Evolutionary conservation across 2,888 invertebrate genomes (phyloP).

Genomic region (Lithophane socia): DNA sequence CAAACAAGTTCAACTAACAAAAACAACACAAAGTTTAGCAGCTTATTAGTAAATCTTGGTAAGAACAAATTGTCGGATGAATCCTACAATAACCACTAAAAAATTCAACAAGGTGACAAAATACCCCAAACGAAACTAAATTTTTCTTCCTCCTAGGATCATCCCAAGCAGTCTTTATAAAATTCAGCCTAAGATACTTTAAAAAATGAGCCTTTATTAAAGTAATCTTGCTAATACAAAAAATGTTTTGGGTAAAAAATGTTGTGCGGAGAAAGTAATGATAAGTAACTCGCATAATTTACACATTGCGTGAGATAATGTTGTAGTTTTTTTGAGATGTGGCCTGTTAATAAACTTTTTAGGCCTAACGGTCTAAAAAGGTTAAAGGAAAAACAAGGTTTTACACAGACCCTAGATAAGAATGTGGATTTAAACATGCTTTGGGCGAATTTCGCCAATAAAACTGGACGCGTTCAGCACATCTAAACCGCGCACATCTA

Average conservation of each 20-base stretch:
- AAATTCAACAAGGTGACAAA: constrained; percentile 19
- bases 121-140: background rate
- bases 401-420: background rate
- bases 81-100: background rate
- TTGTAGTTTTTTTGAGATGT: constrained; percentile 32
- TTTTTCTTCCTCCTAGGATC: background rate
- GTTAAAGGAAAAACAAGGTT: background rate
- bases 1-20: background rate
- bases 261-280: constrained; percentile 22
- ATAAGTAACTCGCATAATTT: constrained; percentile 62
- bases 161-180: constrained; percentile 22
- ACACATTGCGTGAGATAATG: constrained; percentile 43
- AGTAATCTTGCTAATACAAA: constrained; percentile 58
- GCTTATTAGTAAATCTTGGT: background rate
- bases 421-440: background rate
- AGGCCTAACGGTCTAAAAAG: background rate
- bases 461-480: background rate
- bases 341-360: constrained; percentile 38
- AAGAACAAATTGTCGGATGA: background rate
- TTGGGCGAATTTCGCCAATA: background rate
- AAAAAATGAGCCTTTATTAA: constrained; percentile 54
- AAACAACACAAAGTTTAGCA: background rate
- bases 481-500: background rate
- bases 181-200: constrained; percentile 36
- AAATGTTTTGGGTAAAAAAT: constrained; percentile 58